Conservation (phyloP, 2,113 vertebrate genomes). For the Alosa alosa region DNA sequence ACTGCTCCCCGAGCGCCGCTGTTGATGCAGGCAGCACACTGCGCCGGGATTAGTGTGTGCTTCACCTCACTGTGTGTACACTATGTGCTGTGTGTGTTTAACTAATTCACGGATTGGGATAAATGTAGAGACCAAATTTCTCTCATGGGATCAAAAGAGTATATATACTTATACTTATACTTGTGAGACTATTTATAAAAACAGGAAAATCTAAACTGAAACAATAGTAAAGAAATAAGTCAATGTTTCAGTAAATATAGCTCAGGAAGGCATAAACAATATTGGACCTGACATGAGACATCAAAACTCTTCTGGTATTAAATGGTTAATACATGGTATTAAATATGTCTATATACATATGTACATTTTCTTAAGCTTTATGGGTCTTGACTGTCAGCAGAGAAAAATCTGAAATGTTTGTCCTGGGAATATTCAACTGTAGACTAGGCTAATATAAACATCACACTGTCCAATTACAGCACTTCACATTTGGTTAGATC, state of each 20-base stretch:
- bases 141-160: no score
- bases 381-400: background rate
- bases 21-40: no score
- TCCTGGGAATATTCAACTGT: background rate
- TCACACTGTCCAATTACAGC: background rate
- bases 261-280: background rate
- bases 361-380: background rate
- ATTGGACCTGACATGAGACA: background rate
- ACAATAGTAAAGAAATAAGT: no score
- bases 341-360: constrained; percentile 2
- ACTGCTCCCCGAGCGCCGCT: no score
- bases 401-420: background rate
- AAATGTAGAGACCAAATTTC: no score
- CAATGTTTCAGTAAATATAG: background rate
- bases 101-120: no score
- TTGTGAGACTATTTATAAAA: no score
- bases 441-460: background rate
- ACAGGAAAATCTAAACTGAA: background rate
- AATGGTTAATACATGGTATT: background rate
- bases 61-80: no score
- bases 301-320: background rate
- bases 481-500: background rate
- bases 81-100: no score
- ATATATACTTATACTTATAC: no score
- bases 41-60: no score